phyloP scores from a whole-genome alignment of 1,140 invertebrate genomes.

The Tachypleus tridentatus region DNA sequence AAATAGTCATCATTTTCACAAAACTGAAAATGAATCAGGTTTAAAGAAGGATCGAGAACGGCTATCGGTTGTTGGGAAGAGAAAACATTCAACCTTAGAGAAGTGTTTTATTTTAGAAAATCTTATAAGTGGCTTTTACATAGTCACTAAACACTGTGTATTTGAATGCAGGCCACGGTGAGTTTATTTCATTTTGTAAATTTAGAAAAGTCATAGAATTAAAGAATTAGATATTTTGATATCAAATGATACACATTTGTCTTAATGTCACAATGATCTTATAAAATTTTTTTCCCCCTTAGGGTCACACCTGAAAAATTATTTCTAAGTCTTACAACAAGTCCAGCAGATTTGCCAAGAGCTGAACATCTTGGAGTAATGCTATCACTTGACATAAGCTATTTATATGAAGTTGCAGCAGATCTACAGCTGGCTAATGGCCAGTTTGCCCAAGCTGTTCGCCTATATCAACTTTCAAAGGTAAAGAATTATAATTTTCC shows the following conservation, averaged over 20 bases:
- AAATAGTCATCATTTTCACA: too few relatives aligned
- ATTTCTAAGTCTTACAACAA: conserved; percentile 39
- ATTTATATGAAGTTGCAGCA: conserved; percentile 55
- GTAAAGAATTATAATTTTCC: conserved; percentile 31
- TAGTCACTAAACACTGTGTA: conserved; percentile 53
- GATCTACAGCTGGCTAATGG: conserved; percentile 51
- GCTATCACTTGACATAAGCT: conserved; percentile 46
- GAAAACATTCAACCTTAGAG: too few relatives aligned
- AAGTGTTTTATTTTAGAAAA: too few relatives aligned
- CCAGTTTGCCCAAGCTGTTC: conserved; percentile 49
- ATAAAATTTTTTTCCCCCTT: conserved; percentile 7
- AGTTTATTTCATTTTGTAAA: conserved; percentile 1
- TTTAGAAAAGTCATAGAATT: background rate
- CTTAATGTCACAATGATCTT: background rate
- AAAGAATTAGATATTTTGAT: background rate
- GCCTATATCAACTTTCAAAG: conserved; percentile 57
- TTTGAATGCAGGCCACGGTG: conserved; percentile 55
- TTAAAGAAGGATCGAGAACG: too few relatives aligned
- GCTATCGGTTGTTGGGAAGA: too few relatives aligned
- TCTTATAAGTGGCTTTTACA: conserved; percentile 41
- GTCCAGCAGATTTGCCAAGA: conserved; percentile 19
- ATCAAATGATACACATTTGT: background rate
- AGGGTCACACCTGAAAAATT: conserved; percentile 49
- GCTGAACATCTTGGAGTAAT: conserved; percentile 33
- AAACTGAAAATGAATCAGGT: too few relatives aligned